phyloP scores from a whole-genome alignment of 2,888 invertebrate species.

The Drosophila stalkeri region DNA sequence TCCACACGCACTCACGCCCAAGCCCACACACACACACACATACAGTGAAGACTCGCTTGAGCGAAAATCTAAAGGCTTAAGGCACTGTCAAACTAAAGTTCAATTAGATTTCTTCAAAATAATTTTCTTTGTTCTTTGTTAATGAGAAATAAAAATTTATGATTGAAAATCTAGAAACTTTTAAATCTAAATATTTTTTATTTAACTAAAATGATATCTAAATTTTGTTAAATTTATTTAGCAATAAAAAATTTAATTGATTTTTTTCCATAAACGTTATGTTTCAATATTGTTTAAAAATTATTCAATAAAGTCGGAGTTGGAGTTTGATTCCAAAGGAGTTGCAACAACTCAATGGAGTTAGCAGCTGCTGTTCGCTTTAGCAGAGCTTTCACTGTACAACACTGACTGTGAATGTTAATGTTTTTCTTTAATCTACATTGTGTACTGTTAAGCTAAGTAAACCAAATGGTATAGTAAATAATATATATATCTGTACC shows the following conservation, averaged over 20 bases:
- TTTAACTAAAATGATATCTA: not conserved
- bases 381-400: slow-evolving; percentile 11
- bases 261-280: not conserved
- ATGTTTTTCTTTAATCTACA: too few species aligned
- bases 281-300: too few species aligned
- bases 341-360: not conserved
- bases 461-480: slow-evolving; percentile 4
- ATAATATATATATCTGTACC: slow-evolving; percentile 82
- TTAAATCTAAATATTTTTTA: too few species aligned
- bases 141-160: not conserved
- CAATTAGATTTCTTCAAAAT: slow-evolving; percentile 4
- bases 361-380: slow-evolving; percentile 2
- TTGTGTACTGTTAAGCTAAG: not conserved
- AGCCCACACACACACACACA: slow-evolving; percentile 16
- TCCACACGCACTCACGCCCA: slow-evolving; percentile 37
- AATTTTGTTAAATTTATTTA: not conserved
- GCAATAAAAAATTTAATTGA: not conserved
- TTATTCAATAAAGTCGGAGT: too few species aligned
- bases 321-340: not conserved
- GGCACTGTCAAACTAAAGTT: not conserved
- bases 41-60: slow-evolving; percentile 19
- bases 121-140: slow-evolving; percentile 10
- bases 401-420: slow-evolving; percentile 8
- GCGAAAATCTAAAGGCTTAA: slow-evolving; percentile 13
- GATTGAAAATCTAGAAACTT: not conserved